Evolutionary conservation across 1,140 invertebrate genomes (phyloP).

Genomic region (Atta colombica): DNA sequence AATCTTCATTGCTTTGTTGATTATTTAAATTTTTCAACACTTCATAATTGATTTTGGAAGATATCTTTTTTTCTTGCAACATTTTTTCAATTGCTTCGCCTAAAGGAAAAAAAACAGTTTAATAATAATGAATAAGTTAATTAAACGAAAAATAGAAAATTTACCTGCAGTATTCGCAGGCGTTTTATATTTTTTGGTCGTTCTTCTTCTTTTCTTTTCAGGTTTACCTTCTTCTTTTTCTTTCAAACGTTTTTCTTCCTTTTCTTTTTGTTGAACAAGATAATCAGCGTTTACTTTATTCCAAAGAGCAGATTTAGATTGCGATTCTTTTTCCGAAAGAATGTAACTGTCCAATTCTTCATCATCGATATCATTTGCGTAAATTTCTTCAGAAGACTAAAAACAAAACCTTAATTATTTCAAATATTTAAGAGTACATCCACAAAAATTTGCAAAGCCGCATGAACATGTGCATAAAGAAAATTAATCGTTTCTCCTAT

Average conservation of each 20-base stretch:
- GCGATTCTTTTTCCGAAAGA: conserved; percentile 92
- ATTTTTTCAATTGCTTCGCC: conserved; percentile 98
- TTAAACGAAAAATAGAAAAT: conserved; percentile 17
- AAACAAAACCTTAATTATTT: conserved; percentile 25
- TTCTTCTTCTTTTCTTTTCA: conserved; percentile 91
- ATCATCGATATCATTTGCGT: conserved; percentile 94
- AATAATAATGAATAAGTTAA: conserved; percentile 27
- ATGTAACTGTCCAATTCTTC: conserved; percentile 96
- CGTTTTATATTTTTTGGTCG: conserved; percentile 88
- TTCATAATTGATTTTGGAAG: conserved; percentile 99
- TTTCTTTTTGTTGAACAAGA: conserved; percentile 94
- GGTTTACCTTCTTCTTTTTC: conserved; percentile 93
- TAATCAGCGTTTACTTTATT: conserved; percentile 94
- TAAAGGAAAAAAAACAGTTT: conserved; percentile 60
- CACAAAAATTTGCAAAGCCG: too few species aligned
- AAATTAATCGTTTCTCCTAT: too few species aligned
- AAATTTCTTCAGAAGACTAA: conserved; percentile 89
- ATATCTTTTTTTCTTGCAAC: conserved; percentile 97
- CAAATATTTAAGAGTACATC: background rate
- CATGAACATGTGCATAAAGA: too few species aligned
- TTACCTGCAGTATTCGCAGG: conserved; percentile 92
- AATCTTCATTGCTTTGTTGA: conserved; percentile 72
- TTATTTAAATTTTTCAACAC: conserved; percentile 94
- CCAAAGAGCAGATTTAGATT: conserved; percentile 94
- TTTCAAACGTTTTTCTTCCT: conserved; percentile 91